Base-by-base conservation (phyloP, 2,113 vertebrate genomes). In the Anolis sagrei region DNA sequence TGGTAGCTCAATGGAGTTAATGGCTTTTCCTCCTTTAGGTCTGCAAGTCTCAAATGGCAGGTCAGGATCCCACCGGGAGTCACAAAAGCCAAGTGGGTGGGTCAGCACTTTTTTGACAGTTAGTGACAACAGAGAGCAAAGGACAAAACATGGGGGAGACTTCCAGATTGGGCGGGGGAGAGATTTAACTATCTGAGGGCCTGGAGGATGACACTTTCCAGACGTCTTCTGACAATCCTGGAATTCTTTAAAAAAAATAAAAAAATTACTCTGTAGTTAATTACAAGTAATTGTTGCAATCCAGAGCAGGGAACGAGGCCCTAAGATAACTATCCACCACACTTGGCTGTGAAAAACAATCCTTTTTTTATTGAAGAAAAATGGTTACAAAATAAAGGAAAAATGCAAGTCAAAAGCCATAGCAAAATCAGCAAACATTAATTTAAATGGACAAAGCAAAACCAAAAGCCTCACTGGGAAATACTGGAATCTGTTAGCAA, bases 101-200 rank as follows among this genome's bases (percentile, higher is more conserved):
- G 78, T 86, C 78, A 86, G 84, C 70, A 73, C 21, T 66, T 81
- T 86, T 70, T 81, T 81, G 84, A 86, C 84, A 86, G 84, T 21
- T 23, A 29, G 70, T 75, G 78, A 75, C 78, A 75, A 66, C 36
- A 44, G 36, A 66, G 70, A 74, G 58, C 70, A 81, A 86, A 81
- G 78, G 78, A 39, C 58, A 75, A 74, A 66, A 5, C 34, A 81
- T 79, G 61, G 68, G 44, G 5, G 25, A 75, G n/a, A 49, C 36
- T 36, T 36, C 32, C 23, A 21, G 44, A 13, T 32, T 32, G n/a
- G 51, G 23, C 3, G 13, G 54, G 29, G 70, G 70, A 21, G 39
- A 23, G 70, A 64, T 86, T 58, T 74, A 80, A 81, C n/a, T 39
- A 49, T 7, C 62, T 74, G 9, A 36, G 61, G 54, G 27, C 34